Evolutionary conservation across 2,888 invertebrate genomes (phyloP).

Genomic region (Stenurella melanura): DNA sequence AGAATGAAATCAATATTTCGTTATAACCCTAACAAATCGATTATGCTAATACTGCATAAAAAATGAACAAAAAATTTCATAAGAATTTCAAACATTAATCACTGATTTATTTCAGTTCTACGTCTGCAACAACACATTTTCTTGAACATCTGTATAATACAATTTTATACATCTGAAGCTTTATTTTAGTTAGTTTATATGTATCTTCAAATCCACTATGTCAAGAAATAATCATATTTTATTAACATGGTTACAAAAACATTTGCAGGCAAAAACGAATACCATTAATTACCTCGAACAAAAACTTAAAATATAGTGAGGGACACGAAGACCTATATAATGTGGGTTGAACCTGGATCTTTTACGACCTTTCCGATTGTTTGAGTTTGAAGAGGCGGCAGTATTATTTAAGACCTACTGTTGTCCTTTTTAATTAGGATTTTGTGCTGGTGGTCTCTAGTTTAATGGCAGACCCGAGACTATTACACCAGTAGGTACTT

Average conservation of each 20-base stretch:
- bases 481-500: too few species aligned
- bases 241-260: background rate
- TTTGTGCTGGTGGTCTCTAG: constrained; percentile 33
- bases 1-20: too few species aligned
- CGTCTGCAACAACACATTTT: too few species aligned
- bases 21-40: too few species aligned
- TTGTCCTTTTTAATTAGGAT: constrained; percentile 51
- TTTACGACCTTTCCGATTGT: constrained; percentile 50
- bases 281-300: constrained; percentile 5
- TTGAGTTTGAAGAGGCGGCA: constrained; percentile 52
- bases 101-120: too few species aligned
- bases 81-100: too few species aligned
- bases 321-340: background rate
- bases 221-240: background rate
- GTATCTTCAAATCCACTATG: background rate
- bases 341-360: constrained; percentile 17
- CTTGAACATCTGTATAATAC: too few species aligned
- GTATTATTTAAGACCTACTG: constrained; percentile 52
- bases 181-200: too few species aligned
- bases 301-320: background rate
- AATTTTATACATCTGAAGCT: too few species aligned
- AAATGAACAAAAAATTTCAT: too few species aligned
- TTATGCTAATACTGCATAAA: too few species aligned
- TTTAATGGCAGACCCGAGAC: background rate
- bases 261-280: background rate